A percentile compares a stretch with the other conserved stretches of the same genome.
Conservation (phyloP, 2,888 invertebrate genomes). For the Andrena fulva region DNA sequence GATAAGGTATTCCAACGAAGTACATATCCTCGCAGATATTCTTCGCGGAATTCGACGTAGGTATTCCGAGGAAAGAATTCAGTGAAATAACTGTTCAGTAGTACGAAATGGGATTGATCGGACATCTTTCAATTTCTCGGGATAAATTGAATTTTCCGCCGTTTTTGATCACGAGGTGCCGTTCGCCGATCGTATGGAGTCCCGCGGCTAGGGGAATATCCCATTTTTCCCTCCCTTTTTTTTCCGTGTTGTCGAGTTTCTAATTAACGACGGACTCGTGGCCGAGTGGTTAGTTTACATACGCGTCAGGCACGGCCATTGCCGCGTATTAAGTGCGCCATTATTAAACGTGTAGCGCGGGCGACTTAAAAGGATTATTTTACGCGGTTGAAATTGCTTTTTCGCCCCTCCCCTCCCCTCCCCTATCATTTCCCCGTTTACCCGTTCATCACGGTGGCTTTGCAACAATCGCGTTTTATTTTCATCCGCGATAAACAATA, state of each 20-base stretch:
- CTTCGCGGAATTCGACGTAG: neutral
- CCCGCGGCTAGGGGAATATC: neutral
- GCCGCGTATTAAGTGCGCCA: constrained; percentile 49
- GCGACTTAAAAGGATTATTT: constrained; percentile 46
- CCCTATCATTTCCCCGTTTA: neutral
- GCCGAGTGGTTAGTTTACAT: constrained; percentile 58
- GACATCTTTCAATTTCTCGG: constrained; percentile 7
- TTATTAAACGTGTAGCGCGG: constrained; percentile 29
- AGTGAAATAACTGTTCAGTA: neutral
- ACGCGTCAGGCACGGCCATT: constrained; percentile 50
- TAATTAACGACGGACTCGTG: constrained; percentile 56
- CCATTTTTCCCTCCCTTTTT: neutral
- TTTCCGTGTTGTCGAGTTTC: constrained; percentile 24
- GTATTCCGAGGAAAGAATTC: neutral
- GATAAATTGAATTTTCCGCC: constrained; percentile 2
- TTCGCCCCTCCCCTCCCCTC: neutral
- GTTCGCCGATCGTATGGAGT: neutral
- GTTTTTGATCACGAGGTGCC: constrained; percentile 2
- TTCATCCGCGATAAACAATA: neutral
- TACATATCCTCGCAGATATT: neutral
- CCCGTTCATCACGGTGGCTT: neutral
- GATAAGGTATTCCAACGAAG: neutral
- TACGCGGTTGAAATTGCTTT: constrained; percentile 33
- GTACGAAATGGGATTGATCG: constrained; percentile 3
- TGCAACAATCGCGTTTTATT: neutral